These are phyloP conservation scores for Coelopa frigida DNA, from an alignment of 1,140 invertebrate species.

Conservation along the genomic window DNA sequence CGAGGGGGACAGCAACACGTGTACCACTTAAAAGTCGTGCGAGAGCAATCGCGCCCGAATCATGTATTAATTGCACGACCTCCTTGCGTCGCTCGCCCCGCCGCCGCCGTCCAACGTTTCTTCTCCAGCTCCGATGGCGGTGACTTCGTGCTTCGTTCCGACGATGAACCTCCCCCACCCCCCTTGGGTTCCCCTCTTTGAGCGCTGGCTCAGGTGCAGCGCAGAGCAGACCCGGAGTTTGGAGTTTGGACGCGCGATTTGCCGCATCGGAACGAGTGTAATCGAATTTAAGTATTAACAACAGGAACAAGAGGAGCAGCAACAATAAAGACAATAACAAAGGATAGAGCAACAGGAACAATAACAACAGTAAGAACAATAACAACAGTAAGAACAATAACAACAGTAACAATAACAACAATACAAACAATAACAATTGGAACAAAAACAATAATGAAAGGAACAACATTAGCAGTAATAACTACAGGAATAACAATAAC, in stretches of 20 bases:
- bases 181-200: background rate
- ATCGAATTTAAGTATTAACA: slow-evolving; percentile 4
- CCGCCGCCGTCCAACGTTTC: too few species aligned
- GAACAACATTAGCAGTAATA: slow-evolving; percentile 4
- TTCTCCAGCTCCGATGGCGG: slow-evolving; percentile 8
- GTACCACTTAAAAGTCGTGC: slow-evolving; percentile 18
- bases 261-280: background rate
- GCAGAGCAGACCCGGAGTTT: too few species aligned
- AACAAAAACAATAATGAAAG: slow-evolving; percentile 8
- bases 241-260: too few species aligned
- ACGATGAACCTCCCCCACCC: background rate
- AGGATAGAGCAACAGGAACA: slow-evolving; percentile 6
- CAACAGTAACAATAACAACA: background rate
- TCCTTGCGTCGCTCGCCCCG: slow-evolving; percentile 7
- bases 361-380: slow-evolving; percentile 3
- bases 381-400: slow-evolving; percentile 2
- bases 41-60: slow-evolving; percentile 16
- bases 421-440: background rate
- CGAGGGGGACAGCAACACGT: slow-evolving; percentile 9
- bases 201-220: slow-evolving; percentile 1
- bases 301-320: slow-evolving; percentile 1
- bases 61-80: slow-evolving; percentile 21
- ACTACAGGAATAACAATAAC: slow-evolving; percentile 6
- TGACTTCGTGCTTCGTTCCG: too few species aligned
- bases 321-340: slow-evolving; percentile 3